Evolutionary conservation across 2,888 invertebrate species (phyloP).

Genomic region (Xanthia icteritia): DNA sequence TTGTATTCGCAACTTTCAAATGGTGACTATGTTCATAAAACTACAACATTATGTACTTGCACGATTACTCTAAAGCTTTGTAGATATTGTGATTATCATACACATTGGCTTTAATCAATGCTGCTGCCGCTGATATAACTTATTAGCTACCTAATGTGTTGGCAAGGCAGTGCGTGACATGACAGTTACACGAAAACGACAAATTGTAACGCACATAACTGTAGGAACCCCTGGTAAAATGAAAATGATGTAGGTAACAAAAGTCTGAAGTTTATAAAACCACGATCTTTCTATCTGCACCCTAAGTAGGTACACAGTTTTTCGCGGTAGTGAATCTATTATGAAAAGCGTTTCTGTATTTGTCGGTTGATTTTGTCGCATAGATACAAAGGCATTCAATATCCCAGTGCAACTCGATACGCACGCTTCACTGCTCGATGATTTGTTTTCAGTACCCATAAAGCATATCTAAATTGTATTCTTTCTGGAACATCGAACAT

Average conservation of each 20-base stretch:
- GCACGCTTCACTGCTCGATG: constrained; percentile 54
- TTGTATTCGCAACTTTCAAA: constrained; percentile 32
- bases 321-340: not conserved
- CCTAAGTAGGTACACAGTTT: not conserved
- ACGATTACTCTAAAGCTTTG: constrained; percentile 40
- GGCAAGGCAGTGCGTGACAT: not conserved
- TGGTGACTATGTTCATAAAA: constrained; percentile 47
- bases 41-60: constrained; percentile 33
- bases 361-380: constrained; percentile 11
- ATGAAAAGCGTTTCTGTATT: constrained; percentile 11
- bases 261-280: not conserved
- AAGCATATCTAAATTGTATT: constrained; percentile 73
- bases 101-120: constrained; percentile 55
- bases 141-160: constrained; percentile 27
- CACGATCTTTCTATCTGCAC: not conserved
- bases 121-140: constrained; percentile 24
- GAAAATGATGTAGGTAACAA: not conserved
- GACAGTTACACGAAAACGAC: constrained; percentile 6
- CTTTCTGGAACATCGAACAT: constrained; percentile 76
- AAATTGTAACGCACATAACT: not conserved
- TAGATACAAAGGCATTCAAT: constrained; percentile 20
- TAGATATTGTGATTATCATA: constrained; percentile 42
- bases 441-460: constrained; percentile 67
- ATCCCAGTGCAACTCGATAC: constrained; percentile 39
- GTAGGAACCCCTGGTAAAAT: not conserved